A percentile compares a stretch with the other conserved stretches of the same genome.
Evolutionary conservation across 2,888 invertebrate species (phyloP).

Genomic region (Pherbina coryleti): DNA sequence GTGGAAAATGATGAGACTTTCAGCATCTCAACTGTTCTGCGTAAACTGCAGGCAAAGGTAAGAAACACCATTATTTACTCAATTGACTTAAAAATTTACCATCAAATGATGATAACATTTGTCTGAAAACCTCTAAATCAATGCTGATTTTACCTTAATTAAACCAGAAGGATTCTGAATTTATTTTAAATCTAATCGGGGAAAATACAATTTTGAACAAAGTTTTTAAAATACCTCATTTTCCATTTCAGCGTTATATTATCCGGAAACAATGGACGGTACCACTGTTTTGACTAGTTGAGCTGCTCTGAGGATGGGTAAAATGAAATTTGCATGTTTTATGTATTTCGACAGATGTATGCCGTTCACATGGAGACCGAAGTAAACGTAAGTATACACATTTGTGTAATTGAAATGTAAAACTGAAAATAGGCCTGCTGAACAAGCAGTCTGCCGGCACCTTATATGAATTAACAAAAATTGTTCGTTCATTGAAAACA

Average conservation of each 20-base stretch:
- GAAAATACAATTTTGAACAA: background rate
- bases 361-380: background rate
- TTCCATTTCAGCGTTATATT: background rate
- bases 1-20: background rate
- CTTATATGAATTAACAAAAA: too few relatives aligned
- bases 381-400: background rate
- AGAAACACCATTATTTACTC: background rate
- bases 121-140: conserved; percentile 41
- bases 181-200: background rate
- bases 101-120: conserved; percentile 41
- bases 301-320: background rate
- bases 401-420: too few relatives aligned
- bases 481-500: too few relatives aligned
- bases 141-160: conserved; percentile 45
- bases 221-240: background rate
- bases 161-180: conserved; percentile 49
- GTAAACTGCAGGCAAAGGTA: background rate
- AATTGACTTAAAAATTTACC: background rate
- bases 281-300: background rate
- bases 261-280: background rate
- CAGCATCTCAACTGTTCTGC: background rate
- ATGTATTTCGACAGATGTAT: too few relatives aligned
- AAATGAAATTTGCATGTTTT: too few relatives aligned
- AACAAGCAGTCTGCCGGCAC: too few relatives aligned
- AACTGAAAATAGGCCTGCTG: too few relatives aligned